phyloP scores from a whole-genome alignment of 2,797 vertebrate species.

The Neostethus bicornis region DNA sequence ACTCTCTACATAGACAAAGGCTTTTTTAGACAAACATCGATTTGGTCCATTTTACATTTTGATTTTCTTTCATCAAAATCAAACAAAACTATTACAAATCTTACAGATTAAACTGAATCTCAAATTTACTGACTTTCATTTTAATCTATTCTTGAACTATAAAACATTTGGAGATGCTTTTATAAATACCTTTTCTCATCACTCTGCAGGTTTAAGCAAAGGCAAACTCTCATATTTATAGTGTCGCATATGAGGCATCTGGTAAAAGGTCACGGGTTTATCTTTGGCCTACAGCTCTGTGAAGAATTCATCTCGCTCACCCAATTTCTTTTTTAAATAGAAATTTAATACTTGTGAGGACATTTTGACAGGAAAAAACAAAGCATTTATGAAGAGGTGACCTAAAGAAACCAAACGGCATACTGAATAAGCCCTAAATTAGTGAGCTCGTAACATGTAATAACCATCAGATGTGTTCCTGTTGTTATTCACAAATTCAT shows the following conservation, averaged over 20 bases:
- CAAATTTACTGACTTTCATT: not conserved
- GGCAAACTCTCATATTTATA: conserved; percentile 31
- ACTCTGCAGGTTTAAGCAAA: conserved; percentile 22
- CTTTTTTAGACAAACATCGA: conserved; percentile 5
- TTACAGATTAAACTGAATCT: conserved; percentile 9
- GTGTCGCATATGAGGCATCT: conserved; percentile 45
- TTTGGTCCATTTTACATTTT: not conserved
- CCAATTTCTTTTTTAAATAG: conserved; percentile 1
- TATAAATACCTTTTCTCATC: conserved; percentile 4
- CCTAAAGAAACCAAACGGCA: conserved; percentile 8
- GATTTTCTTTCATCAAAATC: not conserved
- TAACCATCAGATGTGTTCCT: conserved; percentile 5
- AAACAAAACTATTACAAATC: not conserved
- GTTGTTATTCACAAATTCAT: not conserved
- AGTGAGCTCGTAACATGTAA: conserved; percentile 11
- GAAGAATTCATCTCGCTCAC: conserved; percentile 10
- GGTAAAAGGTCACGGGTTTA: conserved; percentile 62
- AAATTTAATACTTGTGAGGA: conserved; percentile 34
- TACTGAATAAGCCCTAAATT: no score
- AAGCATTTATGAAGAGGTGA: conserved; percentile 12
- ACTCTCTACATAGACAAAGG: conserved; percentile 1
- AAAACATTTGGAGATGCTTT: conserved; percentile 10
- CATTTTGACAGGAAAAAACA: conserved; percentile 6
- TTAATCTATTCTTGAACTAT: not conserved
- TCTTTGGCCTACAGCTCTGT: conserved; percentile 43